These are phyloP conservation scores for Cenopis cana DNA, from an alignment of 2,888 invertebrate species.

Conservation along the genomic window DNA sequence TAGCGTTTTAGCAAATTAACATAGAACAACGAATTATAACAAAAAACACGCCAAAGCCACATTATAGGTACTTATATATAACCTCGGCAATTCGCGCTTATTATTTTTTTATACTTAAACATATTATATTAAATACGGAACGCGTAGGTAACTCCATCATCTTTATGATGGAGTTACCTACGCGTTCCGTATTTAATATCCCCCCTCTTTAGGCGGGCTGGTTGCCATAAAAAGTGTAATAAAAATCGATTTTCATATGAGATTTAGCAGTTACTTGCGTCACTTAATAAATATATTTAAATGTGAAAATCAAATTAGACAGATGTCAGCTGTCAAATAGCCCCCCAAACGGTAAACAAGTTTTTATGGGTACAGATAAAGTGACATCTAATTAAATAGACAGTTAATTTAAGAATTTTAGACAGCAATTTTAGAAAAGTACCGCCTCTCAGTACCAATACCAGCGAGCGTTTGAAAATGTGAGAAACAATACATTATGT, in stretches of 20 bases:
- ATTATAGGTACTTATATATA: neutral
- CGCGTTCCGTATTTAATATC: too few relatives aligned
- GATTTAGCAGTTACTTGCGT: neutral
- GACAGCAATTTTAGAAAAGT: neutral
- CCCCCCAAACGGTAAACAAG: slow-evolving; percentile 19
- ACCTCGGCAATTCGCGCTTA: neutral
- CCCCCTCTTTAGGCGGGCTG: too few relatives aligned
- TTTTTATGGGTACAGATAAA: slow-evolving; percentile 13
- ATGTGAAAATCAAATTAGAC: neutral
- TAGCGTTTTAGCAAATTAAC: slow-evolving; percentile 15
- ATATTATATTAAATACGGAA: neutral
- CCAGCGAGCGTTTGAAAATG: too few relatives aligned
- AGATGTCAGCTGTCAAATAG: slow-evolving; percentile 23
- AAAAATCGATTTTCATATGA: slow-evolving; percentile 13
- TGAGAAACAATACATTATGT: too few relatives aligned
- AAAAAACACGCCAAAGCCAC: neutral
- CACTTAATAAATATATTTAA: slow-evolving; percentile 3
- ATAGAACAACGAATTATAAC: slow-evolving; percentile 11
- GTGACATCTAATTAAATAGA: slow-evolving; percentile 1
- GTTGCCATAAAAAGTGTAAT: slow-evolving; percentile 11
- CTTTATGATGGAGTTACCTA: too few relatives aligned
- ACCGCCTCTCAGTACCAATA: neutral
- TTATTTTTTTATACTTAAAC: neutral
- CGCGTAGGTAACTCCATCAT: neutral
- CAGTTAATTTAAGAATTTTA: neutral